A percentile compares a stretch with the other conserved stretches of the same genome.
Evolutionary conservation across 2,888 invertebrate genomes (phyloP).

Genomic region (Chloromyia formosa): DNA sequence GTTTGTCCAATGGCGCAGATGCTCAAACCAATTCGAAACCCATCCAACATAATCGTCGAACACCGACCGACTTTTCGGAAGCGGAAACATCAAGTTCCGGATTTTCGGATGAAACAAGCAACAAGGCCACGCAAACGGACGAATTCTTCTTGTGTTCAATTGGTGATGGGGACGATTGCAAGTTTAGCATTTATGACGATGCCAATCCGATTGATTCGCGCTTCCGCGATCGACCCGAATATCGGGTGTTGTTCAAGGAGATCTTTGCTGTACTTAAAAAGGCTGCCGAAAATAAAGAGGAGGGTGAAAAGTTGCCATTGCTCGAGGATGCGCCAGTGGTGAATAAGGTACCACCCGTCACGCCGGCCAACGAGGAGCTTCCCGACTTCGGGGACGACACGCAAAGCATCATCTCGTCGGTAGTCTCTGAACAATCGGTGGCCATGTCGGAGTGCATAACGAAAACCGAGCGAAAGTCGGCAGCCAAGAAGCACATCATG

Average conservation of each 20-base stretch:
- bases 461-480: slow-evolving; percentile 67
- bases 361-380: slow-evolving; percentile 73
- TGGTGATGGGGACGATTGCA: slow-evolving; percentile 85
- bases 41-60: slow-evolving; percentile 72
- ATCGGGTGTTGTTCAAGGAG: slow-evolving; percentile 81
- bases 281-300: slow-evolving; percentile 84
- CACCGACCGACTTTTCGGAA: slow-evolving; percentile 84
- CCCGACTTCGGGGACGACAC: slow-evolving; percentile 71
- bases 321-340: slow-evolving; percentile 70
- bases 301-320: slow-evolving; percentile 78
- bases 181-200: slow-evolving; percentile 85
- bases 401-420: slow-evolving; percentile 79
- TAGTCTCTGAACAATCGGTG: slow-evolving; percentile 76
- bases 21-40: slow-evolving; percentile 51
- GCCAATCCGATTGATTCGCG: slow-evolving; percentile 82
- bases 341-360: slow-evolving; percentile 72
- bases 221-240: slow-evolving; percentile 84
- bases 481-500: slow-evolving; percentile 59
- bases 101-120: slow-evolving; percentile 84
- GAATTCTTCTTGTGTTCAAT: slow-evolving; percentile 83
- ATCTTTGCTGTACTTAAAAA: slow-evolving; percentile 85
- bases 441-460: slow-evolving; percentile 74
- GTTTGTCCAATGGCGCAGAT: background rate
- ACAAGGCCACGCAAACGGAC: slow-evolving; percentile 85
- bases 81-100: slow-evolving; percentile 87